Evolutionary conservation across 2,113 vertebrate genomes (phyloP), one percentile per base, ranked within the genome.

Genomic region (Forbesichthys papilliferus): DNA sequence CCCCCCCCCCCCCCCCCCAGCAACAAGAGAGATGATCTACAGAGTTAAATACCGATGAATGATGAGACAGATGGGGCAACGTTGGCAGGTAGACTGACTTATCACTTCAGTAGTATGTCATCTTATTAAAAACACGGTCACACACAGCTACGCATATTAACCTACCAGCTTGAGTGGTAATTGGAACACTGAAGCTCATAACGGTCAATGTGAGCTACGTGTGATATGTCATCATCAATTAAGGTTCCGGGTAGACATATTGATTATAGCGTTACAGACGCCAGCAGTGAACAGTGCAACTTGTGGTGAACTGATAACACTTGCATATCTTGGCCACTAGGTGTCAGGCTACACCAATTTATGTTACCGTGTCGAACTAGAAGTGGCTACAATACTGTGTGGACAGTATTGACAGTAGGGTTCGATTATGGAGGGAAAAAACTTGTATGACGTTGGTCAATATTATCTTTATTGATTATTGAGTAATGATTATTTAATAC

Each of bases 311-410:
- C 11, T 9, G 16, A 20, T 48, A 3, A 47, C 42, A 80, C 13
- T 48, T 69, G 34, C 60, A 74, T 9, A 4, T 74, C 0, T 58
- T 56, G 16, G 47, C 79, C 90, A 85, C 80, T 72, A 87, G 88
- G 64, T 84, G 90, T 74, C 88, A 88, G 74, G 36, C 60, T 83
- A 70, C 1, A 51, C 47, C 60, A 11, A 83, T 47, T 54, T 83
- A 82, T 80, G 42, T 49, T 8, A 3, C 13, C 3, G 1, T 7
- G 18, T 20, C 4, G 9, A 46, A 16, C n/a, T 5, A 9, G 69
- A 6, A 7, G 18, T 3, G 16, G 48, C 20, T 9, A 3, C 1
- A 8, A 42, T 34, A 27, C 27, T 27, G 20, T 61, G 10, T 0
- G 11, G 20, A 9, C 0, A 34, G 48, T 11, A 18, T 48, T 46